Conservation (phyloP, 2,113 vertebrate species). For the Barnardius zonarius region DNA sequence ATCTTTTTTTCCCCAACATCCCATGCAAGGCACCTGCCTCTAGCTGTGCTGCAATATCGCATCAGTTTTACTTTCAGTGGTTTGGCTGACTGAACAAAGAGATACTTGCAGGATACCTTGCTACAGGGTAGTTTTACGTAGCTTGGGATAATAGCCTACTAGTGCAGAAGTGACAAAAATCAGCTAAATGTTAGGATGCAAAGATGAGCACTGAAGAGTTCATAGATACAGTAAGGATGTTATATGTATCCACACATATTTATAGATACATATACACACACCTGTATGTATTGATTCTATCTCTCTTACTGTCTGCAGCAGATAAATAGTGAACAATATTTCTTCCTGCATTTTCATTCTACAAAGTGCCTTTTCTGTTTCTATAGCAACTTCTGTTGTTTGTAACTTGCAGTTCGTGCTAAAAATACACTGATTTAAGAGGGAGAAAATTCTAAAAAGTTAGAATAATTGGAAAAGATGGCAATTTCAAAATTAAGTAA, state of each 20-base stretch:
- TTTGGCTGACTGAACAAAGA: not conserved
- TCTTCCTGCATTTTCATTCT: conserved; percentile 47
- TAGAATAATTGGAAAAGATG: conserved; percentile 50
- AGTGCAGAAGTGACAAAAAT: not conserved
- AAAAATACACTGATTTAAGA: conserved; percentile 69
- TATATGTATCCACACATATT: not conserved
- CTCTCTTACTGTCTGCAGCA: not conserved
- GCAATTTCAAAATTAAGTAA: conserved; percentile 53
- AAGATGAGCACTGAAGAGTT: not conserved
- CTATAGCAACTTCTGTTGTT: conserved; percentile 77
- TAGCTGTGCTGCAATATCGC: not conserved
- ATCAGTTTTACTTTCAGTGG: not conserved
- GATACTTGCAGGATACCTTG: not conserved
- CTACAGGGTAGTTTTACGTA: not conserved
- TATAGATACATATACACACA: not conserved
- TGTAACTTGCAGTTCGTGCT: conserved; percentile 64
- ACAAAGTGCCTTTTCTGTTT: conserved; percentile 68
- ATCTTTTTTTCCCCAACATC: not conserved
- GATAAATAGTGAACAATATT: conserved; percentile 56
- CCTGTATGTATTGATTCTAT: conserved; percentile 3
- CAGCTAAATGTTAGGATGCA: not conserved
- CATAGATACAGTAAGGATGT: not conserved
- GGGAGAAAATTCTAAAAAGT: conserved; percentile 56
- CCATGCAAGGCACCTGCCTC: not conserved
- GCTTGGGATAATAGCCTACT: not conserved